Evolutionary conservation across 2,888 invertebrate genomes (phyloP).

Genomic region (Bembecia ichneumoniformis): DNA sequence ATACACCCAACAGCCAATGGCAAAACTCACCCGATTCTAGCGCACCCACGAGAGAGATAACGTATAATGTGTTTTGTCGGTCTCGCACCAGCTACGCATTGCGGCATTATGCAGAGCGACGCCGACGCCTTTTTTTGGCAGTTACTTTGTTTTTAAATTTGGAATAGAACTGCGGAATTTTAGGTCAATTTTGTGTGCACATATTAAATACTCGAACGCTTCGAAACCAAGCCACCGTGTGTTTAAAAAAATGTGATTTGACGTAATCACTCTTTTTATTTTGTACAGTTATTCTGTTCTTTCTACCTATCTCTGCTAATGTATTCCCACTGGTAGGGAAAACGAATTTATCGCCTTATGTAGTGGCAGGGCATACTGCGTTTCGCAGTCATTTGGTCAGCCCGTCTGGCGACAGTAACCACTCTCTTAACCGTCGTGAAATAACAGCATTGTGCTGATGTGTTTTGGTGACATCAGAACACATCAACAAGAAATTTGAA

Average conservation of each 20-base stretch:
- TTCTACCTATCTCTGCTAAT: neutral
- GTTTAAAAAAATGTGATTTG: neutral
- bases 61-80: constrained; percentile 58
- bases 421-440: too few relatives aligned
- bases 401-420: too few relatives aligned
- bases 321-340: neutral
- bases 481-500: too few relatives aligned
- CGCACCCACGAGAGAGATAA: constrained; percentile 48
- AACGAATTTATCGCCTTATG: too few relatives aligned
- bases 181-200: too few relatives aligned
- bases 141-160: neutral
- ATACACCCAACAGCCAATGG: neutral
- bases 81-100: constrained; percentile 48
- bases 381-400: too few relatives aligned
- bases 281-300: neutral
- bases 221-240: too few relatives aligned
- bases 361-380: too few relatives aligned
- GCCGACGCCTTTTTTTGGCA: neutral
- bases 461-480: too few relatives aligned
- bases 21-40: neutral
- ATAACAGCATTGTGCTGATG: too few relatives aligned
- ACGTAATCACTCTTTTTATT: neutral
- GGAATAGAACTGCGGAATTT: too few relatives aligned
- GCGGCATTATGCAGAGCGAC: constrained; percentile 34
- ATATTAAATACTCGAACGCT: too few relatives aligned